Evolutionary conservation across 2,113 vertebrate species (phyloP).

Genomic region (Hucho hucho): DNA sequence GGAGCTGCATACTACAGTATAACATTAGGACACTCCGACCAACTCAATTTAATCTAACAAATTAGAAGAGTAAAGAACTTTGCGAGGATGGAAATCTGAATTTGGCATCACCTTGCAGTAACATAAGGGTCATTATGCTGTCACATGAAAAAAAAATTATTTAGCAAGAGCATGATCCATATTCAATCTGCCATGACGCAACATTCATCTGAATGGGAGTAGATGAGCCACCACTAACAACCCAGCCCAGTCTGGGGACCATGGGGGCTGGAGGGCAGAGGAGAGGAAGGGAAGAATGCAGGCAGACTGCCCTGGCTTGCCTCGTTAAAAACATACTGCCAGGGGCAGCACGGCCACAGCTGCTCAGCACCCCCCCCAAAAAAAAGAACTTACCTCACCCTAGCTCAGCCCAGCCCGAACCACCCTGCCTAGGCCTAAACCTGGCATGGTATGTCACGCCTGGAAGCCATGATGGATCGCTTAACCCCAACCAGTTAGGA

Average conservation of each 20-base stretch:
- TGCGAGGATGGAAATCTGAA: no score
- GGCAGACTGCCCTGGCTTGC: conserved; percentile 69
- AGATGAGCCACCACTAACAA: background rate
- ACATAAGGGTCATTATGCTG: no score
- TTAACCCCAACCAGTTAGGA: conserved; percentile 53
- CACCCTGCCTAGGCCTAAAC: background rate
- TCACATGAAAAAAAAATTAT: background rate
- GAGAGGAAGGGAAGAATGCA: conserved; percentile 53
- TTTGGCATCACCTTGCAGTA: no score
- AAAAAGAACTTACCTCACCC: no score
- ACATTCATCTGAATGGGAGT: background rate
- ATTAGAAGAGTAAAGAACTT: no score
- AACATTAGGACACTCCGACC: no score
- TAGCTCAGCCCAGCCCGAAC: background rate
- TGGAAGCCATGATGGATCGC: conserved; percentile 38
- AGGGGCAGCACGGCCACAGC: conserved; percentile 64
- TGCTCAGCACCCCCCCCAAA: conserved; percentile 53
- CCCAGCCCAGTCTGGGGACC: background rate
- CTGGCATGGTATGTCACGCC: conserved; percentile 16
- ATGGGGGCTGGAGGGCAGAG: conserved; percentile 7
- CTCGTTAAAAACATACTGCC: conserved; percentile 69
- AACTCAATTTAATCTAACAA: no score
- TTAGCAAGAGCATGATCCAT: background rate
- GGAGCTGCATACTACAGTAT: no score
- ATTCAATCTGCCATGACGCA: conserved; percentile 11